Conservation (phyloP, 2,888 invertebrate species). For the Noctua fimbriata region DNA sequence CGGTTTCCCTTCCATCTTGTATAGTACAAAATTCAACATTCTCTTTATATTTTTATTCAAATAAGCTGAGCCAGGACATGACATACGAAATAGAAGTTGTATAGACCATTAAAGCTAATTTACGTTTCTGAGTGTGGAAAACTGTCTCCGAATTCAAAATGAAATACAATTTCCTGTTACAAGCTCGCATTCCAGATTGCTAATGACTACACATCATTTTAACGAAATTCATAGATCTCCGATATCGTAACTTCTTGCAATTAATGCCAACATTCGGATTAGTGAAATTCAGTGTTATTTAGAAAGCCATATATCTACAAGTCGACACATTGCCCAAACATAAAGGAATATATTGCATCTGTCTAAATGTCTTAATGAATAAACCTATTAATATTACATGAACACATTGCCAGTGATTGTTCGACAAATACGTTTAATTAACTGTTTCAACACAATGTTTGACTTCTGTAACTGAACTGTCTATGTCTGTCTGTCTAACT, state of each 20-base stretch:
- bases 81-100: not conserved
- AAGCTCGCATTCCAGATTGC: not conserved
- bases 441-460: constrained; percentile 31
- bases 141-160: not conserved
- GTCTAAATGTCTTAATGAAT: constrained; percentile 5
- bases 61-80: not conserved
- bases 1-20: too few relatives aligned
- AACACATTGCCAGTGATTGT: constrained; percentile 12
- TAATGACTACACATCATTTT: not conserved
- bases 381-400: constrained; percentile 6
- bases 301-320: not conserved
- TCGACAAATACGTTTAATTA: constrained; percentile 23
- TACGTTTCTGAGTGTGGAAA: not conserved
- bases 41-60: not conserved
- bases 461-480: constrained; percentile 36
- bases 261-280: not conserved
- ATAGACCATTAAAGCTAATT: constrained; percentile 1
- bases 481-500: too few relatives aligned
- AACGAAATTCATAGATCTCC: not conserved
- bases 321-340: not conserved
- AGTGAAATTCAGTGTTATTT: not conserved
- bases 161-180: not conserved
- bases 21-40: not conserved
- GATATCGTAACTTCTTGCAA: not conserved
- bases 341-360: not conserved